These are phyloP conservation scores for Tyrannus savana DNA, from an alignment of 2,113 vertebrate genomes.

Conservation along the genomic window DNA sequence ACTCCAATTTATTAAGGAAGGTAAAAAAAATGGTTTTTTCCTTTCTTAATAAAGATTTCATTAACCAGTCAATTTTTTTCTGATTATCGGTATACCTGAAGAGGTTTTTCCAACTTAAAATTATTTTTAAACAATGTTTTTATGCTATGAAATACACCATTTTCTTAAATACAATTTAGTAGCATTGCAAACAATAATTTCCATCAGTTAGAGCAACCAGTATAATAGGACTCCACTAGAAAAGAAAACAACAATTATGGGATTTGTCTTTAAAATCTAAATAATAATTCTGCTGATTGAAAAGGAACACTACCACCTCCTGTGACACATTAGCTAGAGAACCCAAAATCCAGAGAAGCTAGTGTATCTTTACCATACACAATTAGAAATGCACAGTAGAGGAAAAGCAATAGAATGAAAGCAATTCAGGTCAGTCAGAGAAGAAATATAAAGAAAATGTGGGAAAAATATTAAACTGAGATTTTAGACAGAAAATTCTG, in stretches of 20 bases:
- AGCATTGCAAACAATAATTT: not conserved
- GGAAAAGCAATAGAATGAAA: not conserved
- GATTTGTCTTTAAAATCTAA: not conserved
- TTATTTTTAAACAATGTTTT: not conserved
- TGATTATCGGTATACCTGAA: not conserved
- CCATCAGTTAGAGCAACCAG: not conserved
- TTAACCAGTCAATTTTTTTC: not conserved
- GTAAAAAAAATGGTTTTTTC: not conserved
- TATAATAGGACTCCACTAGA: not conserved
- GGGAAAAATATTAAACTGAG: not conserved
- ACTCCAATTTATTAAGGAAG: not conserved
- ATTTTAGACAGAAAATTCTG: not conserved
- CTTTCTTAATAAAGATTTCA: not conserved
- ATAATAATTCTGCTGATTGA: not conserved
- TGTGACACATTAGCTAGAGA: not conserved
- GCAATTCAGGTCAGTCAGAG: not conserved
- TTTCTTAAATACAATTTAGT: not conserved
- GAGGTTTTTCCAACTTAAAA: not conserved
- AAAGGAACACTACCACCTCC: not conserved
- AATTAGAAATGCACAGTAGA: not conserved
- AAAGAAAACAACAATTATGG: not conserved
- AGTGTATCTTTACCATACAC: not conserved
- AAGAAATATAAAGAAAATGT: not conserved
- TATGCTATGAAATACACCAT: not conserved
- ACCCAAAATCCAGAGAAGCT: not conserved